Evolutionary conservation across 1,140 invertebrate genomes (phyloP).

Genomic region (Armadillidium nasatum): DNA sequence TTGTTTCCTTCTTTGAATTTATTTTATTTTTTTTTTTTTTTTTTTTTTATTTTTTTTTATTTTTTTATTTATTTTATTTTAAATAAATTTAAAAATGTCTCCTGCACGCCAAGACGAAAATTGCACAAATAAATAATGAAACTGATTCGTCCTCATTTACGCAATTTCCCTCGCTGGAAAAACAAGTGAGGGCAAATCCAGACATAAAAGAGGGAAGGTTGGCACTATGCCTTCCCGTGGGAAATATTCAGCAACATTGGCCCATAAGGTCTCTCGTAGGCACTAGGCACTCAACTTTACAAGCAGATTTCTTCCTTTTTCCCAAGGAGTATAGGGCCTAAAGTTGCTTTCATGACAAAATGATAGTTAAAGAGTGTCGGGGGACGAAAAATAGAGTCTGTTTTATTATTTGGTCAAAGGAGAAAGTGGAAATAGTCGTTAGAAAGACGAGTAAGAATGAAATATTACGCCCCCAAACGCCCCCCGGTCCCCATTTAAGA

Average conservation of each 20-base stretch:
- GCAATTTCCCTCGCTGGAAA: not conserved
- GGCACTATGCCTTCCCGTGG: constrained; percentile 7
- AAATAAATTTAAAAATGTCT: not conserved
- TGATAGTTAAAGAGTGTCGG: constrained; percentile 1
- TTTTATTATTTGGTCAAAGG: constrained; percentile 7
- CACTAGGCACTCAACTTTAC: constrained; percentile 6
- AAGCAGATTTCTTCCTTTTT: not conserved
- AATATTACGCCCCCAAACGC: not conserved
- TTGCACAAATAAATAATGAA: constrained; percentile 11
- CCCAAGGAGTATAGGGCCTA: not conserved
- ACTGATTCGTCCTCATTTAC: constrained; percentile 9
- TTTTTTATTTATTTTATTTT: not conserved
- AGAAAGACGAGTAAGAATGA: not conserved
- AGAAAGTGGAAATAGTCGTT: not conserved
- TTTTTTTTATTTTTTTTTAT: too few species aligned
- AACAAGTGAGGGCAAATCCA: not conserved
- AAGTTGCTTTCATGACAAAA: not conserved
- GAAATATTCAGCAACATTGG: constrained; percentile 12
- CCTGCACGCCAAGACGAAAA: not conserved
- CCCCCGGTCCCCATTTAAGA: too few species aligned
- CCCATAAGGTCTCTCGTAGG: not conserved
- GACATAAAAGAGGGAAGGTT: constrained; percentile 4
- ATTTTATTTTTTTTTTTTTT: too few species aligned
- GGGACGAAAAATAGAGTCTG: not conserved
- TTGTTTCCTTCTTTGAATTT: too few species aligned